Evolutionary conservation across 2,888 invertebrate species (phyloP).

Genomic region (Lathronympha strigana): DNA sequence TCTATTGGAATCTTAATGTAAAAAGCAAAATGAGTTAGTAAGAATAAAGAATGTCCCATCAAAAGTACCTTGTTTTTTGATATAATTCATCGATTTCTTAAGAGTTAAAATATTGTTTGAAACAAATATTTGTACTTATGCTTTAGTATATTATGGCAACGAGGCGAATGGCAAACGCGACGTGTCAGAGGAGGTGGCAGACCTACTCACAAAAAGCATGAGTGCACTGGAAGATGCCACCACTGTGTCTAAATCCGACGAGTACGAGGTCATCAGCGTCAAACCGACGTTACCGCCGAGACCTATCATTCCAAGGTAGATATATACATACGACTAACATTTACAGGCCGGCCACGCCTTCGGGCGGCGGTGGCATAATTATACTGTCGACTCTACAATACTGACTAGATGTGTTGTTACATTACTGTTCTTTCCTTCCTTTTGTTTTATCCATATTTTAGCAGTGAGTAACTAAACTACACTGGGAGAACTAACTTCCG

Average conservation of each 20-base stretch:
- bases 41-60: not conserved
- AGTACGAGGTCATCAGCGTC: slow-evolving; percentile 89
- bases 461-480: too few species aligned
- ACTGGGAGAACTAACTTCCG: too few species aligned
- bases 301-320: slow-evolving; percentile 85
- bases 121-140: not conserved
- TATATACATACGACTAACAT: not conserved
- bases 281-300: slow-evolving; percentile 88
- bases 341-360: too few species aligned
- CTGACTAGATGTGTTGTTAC: not conserved
- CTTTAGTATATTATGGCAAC: slow-evolving; percentile 85
- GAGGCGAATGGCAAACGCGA: slow-evolving; percentile 82
- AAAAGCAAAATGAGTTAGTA: too few species aligned
- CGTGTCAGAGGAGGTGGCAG: slow-evolving; percentile 86
- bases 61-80: too few species aligned
- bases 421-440: too few species aligned
- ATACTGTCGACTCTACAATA: too few species aligned
- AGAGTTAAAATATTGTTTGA: not conserved
- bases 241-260: slow-evolving; percentile 82
- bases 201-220: slow-evolving; percentile 85
- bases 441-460: too few species aligned
- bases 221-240: slow-evolving; percentile 74
- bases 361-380: too few species aligned
- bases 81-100: not conserved
- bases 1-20: too few species aligned